A percentile compares a stretch with the other conserved stretches of the same genome.
phyloP scores from a whole-genome alignment of 2,888 invertebrate species.

The Brenthis daphne region DNA sequence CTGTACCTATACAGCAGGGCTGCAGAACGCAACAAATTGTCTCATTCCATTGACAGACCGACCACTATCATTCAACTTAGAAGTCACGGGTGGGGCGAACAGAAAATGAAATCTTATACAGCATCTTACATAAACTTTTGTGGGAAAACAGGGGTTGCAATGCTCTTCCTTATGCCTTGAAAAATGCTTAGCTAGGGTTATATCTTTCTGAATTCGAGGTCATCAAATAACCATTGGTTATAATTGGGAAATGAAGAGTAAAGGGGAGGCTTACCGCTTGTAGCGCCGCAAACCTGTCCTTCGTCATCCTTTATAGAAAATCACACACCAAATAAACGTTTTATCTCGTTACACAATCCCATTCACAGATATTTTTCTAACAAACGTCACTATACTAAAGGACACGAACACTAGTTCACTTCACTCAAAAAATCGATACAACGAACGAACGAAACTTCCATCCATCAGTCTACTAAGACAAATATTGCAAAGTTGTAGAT shows the following conservation, averaged over 20 bases:
- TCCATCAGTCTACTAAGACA: constrained; percentile 70
- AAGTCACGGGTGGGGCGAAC: constrained; percentile 75
- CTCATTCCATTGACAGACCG: constrained; percentile 64
- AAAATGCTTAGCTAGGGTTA: constrained; percentile 53
- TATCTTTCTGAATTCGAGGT: constrained; percentile 71
- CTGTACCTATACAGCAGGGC: constrained; percentile 40
- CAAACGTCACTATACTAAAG: constrained; percentile 88
- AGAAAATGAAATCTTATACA: constrained; percentile 44
- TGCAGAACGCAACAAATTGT: constrained; percentile 64
- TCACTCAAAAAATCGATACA: constrained; percentile 92
- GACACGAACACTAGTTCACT: constrained; percentile 86
- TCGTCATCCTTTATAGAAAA: constrained; percentile 90
- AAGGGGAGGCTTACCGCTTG: constrained; percentile 89
- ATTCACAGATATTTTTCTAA: constrained; percentile 89
- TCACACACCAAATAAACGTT: constrained; percentile 86
- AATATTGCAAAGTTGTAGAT: constrained; percentile 62
- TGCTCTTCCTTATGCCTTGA: constrained; percentile 31
- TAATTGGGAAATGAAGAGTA: constrained; percentile 55
- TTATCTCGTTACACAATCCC: constrained; percentile 88
- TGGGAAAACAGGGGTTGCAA: constrained; percentile 13
- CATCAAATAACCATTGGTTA: constrained; percentile 72
- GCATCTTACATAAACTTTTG: constrained; percentile 17
- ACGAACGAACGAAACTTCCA: constrained; percentile 84
- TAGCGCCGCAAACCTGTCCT: constrained; percentile 98
- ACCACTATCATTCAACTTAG: constrained; percentile 60